A percentile compares a stretch with the other conserved stretches of the same genome.
phyloP scores from a whole-genome alignment of 30 jellyfish, hydroid and myxozoan genomes.

The Aurelia sp. region DNA sequence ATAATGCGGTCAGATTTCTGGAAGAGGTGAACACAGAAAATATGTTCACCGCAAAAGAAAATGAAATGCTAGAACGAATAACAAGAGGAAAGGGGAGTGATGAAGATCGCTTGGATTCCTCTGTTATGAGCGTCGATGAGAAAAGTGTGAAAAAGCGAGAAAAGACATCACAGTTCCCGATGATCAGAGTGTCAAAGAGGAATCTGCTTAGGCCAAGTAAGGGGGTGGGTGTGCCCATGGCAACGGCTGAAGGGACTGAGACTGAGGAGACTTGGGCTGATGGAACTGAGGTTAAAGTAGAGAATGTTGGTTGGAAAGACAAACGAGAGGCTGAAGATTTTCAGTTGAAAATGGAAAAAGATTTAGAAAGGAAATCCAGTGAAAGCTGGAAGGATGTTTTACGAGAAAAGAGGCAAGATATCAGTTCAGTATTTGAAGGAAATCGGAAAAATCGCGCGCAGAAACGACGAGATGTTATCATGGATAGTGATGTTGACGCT shows the following conservation, averaged over 20 bases:
- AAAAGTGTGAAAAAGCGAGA: too few relatives aligned
- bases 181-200: neutral
- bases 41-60: constrained; percentile 32
- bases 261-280: too few relatives aligned
- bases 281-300: too few relatives aligned
- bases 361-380: too few relatives aligned
- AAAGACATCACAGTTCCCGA: neutral
- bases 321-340: too few relatives aligned
- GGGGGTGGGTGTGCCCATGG: neutral
- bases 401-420: too few relatives aligned
- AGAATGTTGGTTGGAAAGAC: too few relatives aligned
- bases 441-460: too few relatives aligned
- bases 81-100: constrained; percentile 48
- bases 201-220: neutral
- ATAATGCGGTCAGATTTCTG: constrained; percentile 53
- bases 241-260: neutral
- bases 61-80: constrained; percentile 51
- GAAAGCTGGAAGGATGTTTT: too few relatives aligned
- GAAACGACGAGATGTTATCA: constrained; percentile 43
- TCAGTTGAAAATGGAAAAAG: too few relatives aligned
- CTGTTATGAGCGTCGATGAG: neutral
- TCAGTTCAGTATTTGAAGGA: too few relatives aligned
- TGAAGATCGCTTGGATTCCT: neutral
- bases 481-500: constrained; percentile 80
- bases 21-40: constrained; percentile 44